phyloP scores from a whole-genome alignment of 2,113 vertebrate genomes.

The Neofelis nebulosa region DNA sequence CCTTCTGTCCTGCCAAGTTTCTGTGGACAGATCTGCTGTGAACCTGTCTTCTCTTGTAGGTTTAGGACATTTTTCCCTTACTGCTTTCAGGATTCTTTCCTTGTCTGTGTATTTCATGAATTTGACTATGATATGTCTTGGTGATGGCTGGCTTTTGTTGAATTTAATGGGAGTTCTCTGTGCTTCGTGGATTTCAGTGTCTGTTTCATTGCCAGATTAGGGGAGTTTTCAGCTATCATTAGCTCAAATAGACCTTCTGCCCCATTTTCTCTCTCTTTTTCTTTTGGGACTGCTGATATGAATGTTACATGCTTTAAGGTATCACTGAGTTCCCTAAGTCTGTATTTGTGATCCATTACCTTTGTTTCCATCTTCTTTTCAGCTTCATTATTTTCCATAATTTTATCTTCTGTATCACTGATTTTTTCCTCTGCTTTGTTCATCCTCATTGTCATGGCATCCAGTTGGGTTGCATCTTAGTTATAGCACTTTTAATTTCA shows the following conservation, averaged over 20 bases:
- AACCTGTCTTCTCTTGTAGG: too few species aligned
- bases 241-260: not conserved
- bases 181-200: not conserved
- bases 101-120: too few species aligned
- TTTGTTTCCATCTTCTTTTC: not conserved
- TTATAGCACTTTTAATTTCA: too few species aligned
- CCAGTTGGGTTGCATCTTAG: too few species aligned
- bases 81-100: too few species aligned
- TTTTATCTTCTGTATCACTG: not conserved
- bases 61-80: too few species aligned
- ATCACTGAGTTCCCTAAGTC: not conserved
- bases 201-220: not conserved
- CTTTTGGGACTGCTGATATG: not conserved
- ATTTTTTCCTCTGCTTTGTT: too few species aligned
- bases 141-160: not conserved
- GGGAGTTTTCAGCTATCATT: not conserved
- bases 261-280: not conserved
- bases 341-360: too few species aligned
- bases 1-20: not conserved
- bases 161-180: not conserved
- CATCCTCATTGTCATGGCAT: too few species aligned
- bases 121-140: too few species aligned
- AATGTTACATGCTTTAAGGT: not conserved
- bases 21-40: not conserved
- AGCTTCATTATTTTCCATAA: not conserved